phyloP scores from a whole-genome alignment of 2,888 invertebrate species.

The Platerodrilus igneus region DNA sequence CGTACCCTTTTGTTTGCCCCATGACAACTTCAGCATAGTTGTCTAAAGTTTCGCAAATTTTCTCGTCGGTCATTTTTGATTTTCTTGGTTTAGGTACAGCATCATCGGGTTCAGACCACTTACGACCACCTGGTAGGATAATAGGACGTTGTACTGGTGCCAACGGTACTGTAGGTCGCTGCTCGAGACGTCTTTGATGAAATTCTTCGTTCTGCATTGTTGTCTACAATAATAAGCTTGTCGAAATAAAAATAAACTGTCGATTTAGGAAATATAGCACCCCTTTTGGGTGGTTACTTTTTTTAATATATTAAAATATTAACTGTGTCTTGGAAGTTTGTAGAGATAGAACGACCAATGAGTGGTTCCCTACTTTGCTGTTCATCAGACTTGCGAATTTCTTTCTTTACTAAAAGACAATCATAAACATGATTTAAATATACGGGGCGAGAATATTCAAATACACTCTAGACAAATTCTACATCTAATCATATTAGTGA shows the following conservation, averaged over 20 bases:
- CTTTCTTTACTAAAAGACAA: no score
- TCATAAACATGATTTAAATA: no score
- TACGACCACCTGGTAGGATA: conserved; percentile 71
- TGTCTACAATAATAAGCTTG: conserved; percentile 40
- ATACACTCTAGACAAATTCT: no score
- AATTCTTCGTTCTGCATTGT: conserved; percentile 47
- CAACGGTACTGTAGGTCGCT: conserved; percentile 52
- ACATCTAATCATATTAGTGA: no score
- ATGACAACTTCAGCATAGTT: conserved; percentile 82
- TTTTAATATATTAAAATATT: background rate
- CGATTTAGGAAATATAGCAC: no score
- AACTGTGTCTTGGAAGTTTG: no score
- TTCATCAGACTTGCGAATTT: no score
- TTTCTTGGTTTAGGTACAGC: conserved; percentile 48
- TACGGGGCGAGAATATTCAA: no score
- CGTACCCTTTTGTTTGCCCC: conserved; percentile 81
- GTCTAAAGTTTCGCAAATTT: conserved; percentile 79
- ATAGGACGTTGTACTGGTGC: conserved; percentile 66
- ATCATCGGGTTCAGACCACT: conserved; percentile 78
- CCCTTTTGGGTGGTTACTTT: no score
- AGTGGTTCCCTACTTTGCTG: no score
- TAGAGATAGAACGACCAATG: no score
- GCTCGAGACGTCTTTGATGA: conserved; percentile 49
- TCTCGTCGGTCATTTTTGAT: conserved; percentile 73
- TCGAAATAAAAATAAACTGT: no score